Conservation (phyloP, 2,113 vertebrate species). For the Pao palembangensis region DNA sequence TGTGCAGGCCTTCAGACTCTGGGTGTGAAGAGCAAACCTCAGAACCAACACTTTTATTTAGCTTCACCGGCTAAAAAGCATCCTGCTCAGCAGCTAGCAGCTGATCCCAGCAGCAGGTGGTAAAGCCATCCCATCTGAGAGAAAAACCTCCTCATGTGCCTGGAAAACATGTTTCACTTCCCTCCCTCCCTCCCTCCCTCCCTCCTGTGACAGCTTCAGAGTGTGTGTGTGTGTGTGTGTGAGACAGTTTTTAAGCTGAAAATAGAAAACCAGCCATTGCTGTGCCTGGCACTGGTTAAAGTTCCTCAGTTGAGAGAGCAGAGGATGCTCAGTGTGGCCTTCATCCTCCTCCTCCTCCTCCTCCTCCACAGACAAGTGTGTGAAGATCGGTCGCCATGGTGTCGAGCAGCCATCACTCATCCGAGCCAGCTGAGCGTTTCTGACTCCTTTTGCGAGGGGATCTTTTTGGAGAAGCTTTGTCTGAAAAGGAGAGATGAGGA, state of each 20-base stretch:
- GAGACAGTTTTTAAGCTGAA: slow-evolving; percentile 35
- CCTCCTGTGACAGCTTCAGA: not conserved
- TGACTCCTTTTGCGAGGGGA: slow-evolving; percentile 92
- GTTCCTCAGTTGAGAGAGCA: slow-evolving; percentile 33
- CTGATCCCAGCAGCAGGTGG: too few relatives aligned
- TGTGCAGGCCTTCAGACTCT: too few relatives aligned
- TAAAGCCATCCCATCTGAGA: not conserved
- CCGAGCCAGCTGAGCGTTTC: slow-evolving; percentile 95
- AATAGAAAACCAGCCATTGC: slow-evolving; percentile 28
- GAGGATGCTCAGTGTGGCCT: slow-evolving; percentile 1
- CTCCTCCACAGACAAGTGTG: slow-evolving; percentile 3
- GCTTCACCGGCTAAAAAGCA: too few relatives aligned
- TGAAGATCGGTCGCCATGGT: not conserved
- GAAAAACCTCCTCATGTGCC: slow-evolving; percentile 1
- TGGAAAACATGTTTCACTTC: not conserved
- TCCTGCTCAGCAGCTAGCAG: too few relatives aligned
- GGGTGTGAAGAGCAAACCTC: too few relatives aligned
- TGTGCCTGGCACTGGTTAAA: slow-evolving; percentile 51
- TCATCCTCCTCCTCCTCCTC: not conserved
- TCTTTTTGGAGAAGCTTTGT: slow-evolving; percentile 92
- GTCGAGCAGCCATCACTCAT: slow-evolving; percentile 81
- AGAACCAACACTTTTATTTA: too few relatives aligned
- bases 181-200: not conserved
- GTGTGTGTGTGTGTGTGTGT: slow-evolving; percentile 28
- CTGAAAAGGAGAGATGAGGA: slow-evolving; percentile 57